phyloP scores from a whole-genome alignment of 2,888 invertebrate genomes.

The Hydropsyche betteni region DNA sequence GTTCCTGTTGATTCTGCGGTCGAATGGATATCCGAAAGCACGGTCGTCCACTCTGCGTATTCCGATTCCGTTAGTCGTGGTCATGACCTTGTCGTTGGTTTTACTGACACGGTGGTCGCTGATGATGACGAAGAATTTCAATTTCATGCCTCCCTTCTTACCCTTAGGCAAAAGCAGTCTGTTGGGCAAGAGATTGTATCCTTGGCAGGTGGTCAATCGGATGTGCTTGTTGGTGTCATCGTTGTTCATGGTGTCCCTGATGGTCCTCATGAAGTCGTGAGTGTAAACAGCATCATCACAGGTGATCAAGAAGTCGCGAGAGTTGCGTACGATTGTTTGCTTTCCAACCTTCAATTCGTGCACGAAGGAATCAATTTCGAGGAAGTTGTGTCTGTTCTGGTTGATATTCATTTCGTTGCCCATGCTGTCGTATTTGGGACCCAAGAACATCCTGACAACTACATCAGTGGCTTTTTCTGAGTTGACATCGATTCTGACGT shows the following conservation, averaged over 20 bases:
- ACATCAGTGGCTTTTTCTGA: conserved; percentile 69
- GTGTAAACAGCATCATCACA: conserved; percentile 68
- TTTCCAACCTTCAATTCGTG: conserved; percentile 70
- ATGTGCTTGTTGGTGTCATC: conserved; percentile 61
- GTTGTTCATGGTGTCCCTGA: conserved; percentile 50
- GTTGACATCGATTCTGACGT: conserved; percentile 65
- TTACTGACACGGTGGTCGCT: conserved; percentile 64
- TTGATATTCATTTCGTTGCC: conserved; percentile 64
- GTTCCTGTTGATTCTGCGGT: conserved; percentile 70
- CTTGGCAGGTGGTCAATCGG: conserved; percentile 61
- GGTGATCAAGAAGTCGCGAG: conserved; percentile 72
- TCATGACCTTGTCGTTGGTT: conserved; percentile 59
- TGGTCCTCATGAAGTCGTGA: conserved; percentile 55
- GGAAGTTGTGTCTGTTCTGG: conserved; percentile 48
- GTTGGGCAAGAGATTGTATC: conserved; percentile 70
- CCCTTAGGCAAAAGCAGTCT: conserved; percentile 80
- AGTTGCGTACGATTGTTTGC: conserved; percentile 74
- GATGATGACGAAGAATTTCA: conserved; percentile 71
- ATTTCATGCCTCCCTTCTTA: conserved; percentile 68
- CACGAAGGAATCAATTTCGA: conserved; percentile 59
- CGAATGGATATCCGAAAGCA: conserved; percentile 80
- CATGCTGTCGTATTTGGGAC: conserved; percentile 72
- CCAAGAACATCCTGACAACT: conserved; percentile 73
- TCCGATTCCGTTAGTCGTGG: conserved; percentile 37
- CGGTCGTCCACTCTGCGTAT: conserved; percentile 64